A percentile compares a stretch with the other conserved stretches of the same genome.
phyloP scores from a whole-genome alignment of 2,888 invertebrate genomes.

The Zhuqinia jingwanae region DNA sequence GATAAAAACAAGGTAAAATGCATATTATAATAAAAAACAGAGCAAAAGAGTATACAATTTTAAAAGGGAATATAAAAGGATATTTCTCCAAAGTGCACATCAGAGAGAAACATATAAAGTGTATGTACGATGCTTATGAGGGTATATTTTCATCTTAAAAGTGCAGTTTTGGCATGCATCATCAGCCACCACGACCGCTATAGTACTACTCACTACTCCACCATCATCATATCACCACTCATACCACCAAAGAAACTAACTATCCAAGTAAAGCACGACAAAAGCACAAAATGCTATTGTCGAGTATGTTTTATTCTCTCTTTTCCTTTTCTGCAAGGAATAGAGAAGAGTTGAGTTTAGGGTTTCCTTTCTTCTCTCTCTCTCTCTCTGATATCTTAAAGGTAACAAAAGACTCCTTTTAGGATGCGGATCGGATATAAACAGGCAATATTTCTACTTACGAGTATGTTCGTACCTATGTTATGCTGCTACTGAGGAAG shows the following conservation, averaged over 20 bases:
- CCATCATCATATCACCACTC: slow-evolving; percentile 36
- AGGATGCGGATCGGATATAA: slow-evolving; percentile 12
- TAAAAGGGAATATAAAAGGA: background rate
- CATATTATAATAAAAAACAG: too few species aligned
- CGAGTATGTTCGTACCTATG: background rate
- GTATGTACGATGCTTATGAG: background rate
- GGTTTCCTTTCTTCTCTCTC: slow-evolving; percentile 1
- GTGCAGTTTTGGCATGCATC: slow-evolving; percentile 63
- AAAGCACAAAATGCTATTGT: slow-evolving; percentile 11
- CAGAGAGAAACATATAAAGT: background rate
- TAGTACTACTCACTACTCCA: background rate
- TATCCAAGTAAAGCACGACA: slow-evolving; percentile 14
- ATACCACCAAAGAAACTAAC: slow-evolving; percentile 11
- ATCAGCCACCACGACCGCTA: slow-evolving; percentile 52
- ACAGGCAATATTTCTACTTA: slow-evolving; percentile 15
- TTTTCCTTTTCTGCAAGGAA: slow-evolving; percentile 8
- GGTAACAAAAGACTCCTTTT: slow-evolving; percentile 41
- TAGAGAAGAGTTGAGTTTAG: background rate
- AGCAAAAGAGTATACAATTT: background rate
- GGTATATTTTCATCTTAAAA: slow-evolving; percentile 20
- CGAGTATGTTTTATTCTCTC: background rate
- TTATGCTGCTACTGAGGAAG: background rate
- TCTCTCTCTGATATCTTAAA: slow-evolving; percentile 21
- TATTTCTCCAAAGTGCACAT: slow-evolving; percentile 5
- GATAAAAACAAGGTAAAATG: background rate